These are phyloP conservation scores for Ranitomeya variabilis DNA, from an alignment of 2,113 vertebrate genomes.

Conservation along the genomic window DNA sequence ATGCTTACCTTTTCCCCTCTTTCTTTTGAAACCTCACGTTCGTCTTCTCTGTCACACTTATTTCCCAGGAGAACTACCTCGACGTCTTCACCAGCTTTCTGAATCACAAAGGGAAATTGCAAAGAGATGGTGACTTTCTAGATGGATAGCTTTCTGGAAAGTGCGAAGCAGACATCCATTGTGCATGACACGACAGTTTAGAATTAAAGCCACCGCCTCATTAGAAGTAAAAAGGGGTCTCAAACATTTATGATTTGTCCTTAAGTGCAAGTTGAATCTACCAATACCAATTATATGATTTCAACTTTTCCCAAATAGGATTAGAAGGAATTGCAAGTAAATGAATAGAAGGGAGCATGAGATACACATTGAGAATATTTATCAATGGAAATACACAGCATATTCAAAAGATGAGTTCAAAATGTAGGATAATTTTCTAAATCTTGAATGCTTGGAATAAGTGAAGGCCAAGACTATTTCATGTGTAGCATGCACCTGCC, in stretches of 20 bases:
- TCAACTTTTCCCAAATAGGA: slow-evolving; percentile 3
- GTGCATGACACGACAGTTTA: slow-evolving; percentile 42
- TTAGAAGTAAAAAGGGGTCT: slow-evolving; percentile 12
- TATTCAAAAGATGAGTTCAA: not conserved
- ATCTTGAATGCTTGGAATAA: no score
- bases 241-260: slow-evolving; percentile 13
- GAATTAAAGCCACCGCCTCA: slow-evolving; percentile 48
- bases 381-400: not conserved
- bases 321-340: slow-evolving; percentile 16
- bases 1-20: slow-evolving; percentile 73
- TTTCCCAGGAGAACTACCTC: slow-evolving; percentile 75
- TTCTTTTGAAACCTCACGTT: slow-evolving; percentile 71
- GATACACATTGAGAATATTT: not conserved
- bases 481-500: no score
- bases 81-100: slow-evolving; percentile 73
- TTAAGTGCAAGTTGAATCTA: not conserved
- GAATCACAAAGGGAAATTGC: slow-evolving; percentile 59
- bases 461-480: not conserved
- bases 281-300: slow-evolving; percentile 16
- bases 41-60: slow-evolving; percentile 74
- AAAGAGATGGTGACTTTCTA: slow-evolving; percentile 52
- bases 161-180: slow-evolving; percentile 26
- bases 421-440: not conserved
- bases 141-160: slow-evolving; percentile 24
- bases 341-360: not conserved